A percentile compares a stretch with the other conserved stretches of the same genome.
phyloP scores from a whole-genome alignment of 2,888 invertebrate species.

The Scaeva pyrastri region DNA sequence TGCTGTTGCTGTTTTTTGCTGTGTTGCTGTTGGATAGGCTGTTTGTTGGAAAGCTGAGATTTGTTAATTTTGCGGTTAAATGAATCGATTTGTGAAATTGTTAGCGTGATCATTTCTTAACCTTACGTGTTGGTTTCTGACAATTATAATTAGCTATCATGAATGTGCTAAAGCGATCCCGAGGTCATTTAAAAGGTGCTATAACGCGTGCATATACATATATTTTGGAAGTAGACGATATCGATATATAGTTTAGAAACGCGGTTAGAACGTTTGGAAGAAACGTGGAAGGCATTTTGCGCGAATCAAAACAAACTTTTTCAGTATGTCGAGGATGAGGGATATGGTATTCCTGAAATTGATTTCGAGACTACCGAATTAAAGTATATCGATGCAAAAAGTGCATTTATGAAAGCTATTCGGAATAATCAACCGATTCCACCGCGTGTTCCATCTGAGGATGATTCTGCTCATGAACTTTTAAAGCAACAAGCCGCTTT shows the following conservation, averaged over 20 bases:
- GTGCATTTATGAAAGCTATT: slow-evolving; percentile 7
- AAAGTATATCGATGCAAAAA: slow-evolving; percentile 41
- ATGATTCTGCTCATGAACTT: no score
- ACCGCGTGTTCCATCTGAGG: neutral
- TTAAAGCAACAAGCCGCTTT: neutral
- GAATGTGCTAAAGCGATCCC: slow-evolving; percentile 5
- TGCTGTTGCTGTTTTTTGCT: no score
- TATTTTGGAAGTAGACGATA: neutral
- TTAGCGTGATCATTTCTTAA: no score
- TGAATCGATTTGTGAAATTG: neutral
- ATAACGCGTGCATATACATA: neutral
- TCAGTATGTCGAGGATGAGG: slow-evolving; percentile 1
- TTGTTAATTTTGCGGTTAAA: neutral
- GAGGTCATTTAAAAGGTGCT: slow-evolving; percentile 19
- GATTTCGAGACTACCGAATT: neutral
- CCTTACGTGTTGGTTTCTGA: neutral
- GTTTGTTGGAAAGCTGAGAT: neutral
- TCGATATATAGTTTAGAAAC: slow-evolving; percentile 6
- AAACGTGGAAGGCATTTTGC: neutral
- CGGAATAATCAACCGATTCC: neutral
- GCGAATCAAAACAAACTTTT: neutral
- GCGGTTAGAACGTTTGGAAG: slow-evolving; percentile 5
- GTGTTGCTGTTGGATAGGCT: no score
- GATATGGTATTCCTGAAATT: slow-evolving; percentile 21
- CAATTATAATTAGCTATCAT: neutral